Percentiles rank a stretch among this genome's conserved stretches.
phyloP scores from a whole-genome alignment of 2,888 invertebrate genomes.

The Nomada ferruginata region DNA sequence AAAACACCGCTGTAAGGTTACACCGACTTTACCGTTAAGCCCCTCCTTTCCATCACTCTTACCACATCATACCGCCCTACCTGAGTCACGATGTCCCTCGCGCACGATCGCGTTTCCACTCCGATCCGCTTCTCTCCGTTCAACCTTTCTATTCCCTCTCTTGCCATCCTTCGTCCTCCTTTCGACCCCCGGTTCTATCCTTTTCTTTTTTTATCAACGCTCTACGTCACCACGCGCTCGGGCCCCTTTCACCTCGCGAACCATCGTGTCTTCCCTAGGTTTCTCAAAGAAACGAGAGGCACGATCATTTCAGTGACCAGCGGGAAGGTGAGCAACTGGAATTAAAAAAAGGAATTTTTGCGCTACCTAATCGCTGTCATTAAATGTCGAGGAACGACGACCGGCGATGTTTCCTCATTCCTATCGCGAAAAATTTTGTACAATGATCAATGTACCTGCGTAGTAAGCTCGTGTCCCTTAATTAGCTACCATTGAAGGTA shows the following conservation, averaged over 20 bases:
- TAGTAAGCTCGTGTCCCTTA: no score
- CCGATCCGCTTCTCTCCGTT: constrained; percentile 49
- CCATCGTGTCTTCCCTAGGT: constrained; percentile 55
- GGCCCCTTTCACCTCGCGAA: constrained; percentile 75
- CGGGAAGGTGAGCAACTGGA: background rate
- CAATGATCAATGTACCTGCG: no score
- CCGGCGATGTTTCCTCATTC: background rate
- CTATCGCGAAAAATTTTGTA: background rate
- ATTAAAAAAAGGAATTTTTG: background rate
- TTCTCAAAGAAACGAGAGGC: constrained; percentile 43
- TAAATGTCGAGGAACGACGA: background rate
- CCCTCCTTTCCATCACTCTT: constrained; percentile 66
- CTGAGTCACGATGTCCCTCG: constrained; percentile 61
- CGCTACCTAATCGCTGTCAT: background rate
- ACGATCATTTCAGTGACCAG: constrained; percentile 11
- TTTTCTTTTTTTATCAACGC: constrained; percentile 55
- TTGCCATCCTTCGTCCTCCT: constrained; percentile 27
- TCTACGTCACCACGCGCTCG: constrained; percentile 65
- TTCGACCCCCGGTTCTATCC: constrained; percentile 17
- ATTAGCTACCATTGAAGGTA: no score
- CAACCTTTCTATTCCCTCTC: constrained; percentile 38
- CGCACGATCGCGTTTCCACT: constrained; percentile 74
- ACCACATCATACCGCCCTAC: constrained; percentile 56
- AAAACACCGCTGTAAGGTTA: constrained; percentile 77
- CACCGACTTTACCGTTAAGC: constrained; percentile 80